phyloP scores from a whole-genome alignment of 1,140 invertebrate genomes.

The Drosophila parvula region DNA sequence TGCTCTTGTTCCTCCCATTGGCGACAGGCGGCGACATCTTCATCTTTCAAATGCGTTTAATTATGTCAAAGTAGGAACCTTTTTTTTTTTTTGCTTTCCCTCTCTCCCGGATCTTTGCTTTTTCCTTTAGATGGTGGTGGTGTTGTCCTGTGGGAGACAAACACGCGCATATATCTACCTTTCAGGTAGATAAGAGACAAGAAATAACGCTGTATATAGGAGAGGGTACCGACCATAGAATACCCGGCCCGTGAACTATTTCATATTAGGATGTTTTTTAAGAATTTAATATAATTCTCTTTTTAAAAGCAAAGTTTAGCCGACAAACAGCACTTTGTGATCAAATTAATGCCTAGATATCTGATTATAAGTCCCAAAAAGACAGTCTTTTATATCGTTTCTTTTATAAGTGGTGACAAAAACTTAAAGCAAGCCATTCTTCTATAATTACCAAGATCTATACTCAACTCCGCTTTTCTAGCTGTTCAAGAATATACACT shows the following conservation, averaged over 20 bases:
- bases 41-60: constrained; percentile 82
- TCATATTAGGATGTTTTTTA: too few relatives aligned
- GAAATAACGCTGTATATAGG: neutral
- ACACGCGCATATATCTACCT: constrained; percentile 8
- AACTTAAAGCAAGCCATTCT: too few relatives aligned
- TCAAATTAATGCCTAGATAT: too few relatives aligned
- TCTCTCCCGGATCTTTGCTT: neutral
- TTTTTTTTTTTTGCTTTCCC: constrained; percentile 28
- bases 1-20: constrained; percentile 34
- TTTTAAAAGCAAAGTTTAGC: too few relatives aligned
- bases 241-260: neutral
- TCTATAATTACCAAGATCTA: neutral
- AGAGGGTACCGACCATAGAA: neutral
- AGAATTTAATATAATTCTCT: too few relatives aligned
- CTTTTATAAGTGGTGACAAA: too few relatives aligned
- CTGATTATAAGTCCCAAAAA: too few relatives aligned
- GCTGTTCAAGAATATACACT: neutral
- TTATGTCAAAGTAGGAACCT: constrained; percentile 74
- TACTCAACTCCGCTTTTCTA: neutral
- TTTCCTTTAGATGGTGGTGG: neutral
- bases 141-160: constrained; percentile 11
- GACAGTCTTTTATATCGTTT: too few relatives aligned
- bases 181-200: constrained; percentile 1
- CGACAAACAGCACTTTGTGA: too few relatives aligned
- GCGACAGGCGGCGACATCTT: constrained; percentile 62